A percentile compares a stretch with the other conserved stretches of the same genome.
These are phyloP conservation scores for Hycleus cichorii DNA, from an alignment of 1,140 invertebrate genomes.

Conservation along the genomic window DNA sequence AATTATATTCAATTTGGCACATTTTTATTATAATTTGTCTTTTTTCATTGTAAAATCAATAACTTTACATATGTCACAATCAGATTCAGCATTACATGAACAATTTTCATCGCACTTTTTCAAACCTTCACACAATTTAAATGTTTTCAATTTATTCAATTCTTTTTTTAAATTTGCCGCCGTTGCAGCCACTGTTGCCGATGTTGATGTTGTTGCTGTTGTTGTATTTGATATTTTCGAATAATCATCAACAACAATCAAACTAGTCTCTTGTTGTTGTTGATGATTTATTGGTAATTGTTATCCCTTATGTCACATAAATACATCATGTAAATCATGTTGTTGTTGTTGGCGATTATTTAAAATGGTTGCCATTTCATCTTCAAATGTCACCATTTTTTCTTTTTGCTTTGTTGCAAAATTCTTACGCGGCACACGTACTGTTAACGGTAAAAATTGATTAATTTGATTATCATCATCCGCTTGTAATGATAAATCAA, in stretches of 20 bases:
- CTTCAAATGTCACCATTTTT: conserved; percentile 78
- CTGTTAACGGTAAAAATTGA: conserved; percentile 33
- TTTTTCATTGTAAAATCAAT: conserved; percentile 39
- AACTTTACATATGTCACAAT: conserved; percentile 40
- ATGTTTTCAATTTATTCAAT: conserved; percentile 36
- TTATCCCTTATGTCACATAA: conserved; percentile 53
- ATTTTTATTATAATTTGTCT: conserved; percentile 31
- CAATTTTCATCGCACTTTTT: conserved; percentile 39
- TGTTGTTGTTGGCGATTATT: conserved; percentile 20
- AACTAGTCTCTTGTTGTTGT: conserved; percentile 13
- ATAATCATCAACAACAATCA: conserved; percentile 12
- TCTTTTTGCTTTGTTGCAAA: conserved; percentile 40
- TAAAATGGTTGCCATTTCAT: conserved; percentile 48
- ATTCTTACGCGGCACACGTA: conserved; percentile 35
- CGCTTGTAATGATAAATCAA: conserved; percentile 56
- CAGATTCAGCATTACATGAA: conserved; percentile 37
- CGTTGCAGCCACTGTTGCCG: conserved; percentile 1
- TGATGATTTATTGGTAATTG: conserved; percentile 24
- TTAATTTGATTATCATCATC: conserved; percentile 40
- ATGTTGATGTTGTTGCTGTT: conserved; percentile 3
- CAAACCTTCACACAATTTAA: conserved; percentile 37
- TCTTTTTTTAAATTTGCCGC: conserved; percentile 31
- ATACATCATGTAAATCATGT: conserved; percentile 48
- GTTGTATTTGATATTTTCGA: background rate
- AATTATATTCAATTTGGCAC: background rate